These are phyloP conservation scores for Metalampra italica DNA, from an alignment of 2,888 invertebrate genomes.

Conservation along the genomic window DNA sequence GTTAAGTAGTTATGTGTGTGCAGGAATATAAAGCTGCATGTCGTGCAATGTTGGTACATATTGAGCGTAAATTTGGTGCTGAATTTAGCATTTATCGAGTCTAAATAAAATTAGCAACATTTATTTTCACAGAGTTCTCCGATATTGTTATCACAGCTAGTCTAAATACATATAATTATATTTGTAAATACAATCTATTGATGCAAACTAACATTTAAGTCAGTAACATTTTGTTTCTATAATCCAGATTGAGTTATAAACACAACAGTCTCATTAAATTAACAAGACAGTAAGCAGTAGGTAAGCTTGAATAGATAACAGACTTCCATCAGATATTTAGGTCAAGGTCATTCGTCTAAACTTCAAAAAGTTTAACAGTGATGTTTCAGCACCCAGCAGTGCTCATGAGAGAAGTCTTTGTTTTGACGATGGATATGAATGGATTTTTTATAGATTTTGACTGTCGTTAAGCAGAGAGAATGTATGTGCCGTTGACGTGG, in stretches of 20 bases:
- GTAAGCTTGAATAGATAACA: conserved; percentile 22
- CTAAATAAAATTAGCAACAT: neutral
- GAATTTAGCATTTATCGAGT: neutral
- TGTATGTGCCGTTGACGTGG: conserved; percentile 51
- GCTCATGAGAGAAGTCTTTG: conserved; percentile 10
- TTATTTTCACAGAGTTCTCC: neutral
- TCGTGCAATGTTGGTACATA: conserved; percentile 28
- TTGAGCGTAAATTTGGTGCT: conserved; percentile 1
- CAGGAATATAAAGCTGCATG: conserved; percentile 28
- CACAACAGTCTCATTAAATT: conserved; percentile 32
- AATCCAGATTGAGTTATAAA: conserved; percentile 21
- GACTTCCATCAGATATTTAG: conserved; percentile 49
- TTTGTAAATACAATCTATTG: conserved; percentile 4
- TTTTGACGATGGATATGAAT: conserved; percentile 21
- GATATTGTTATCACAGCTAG: conserved; percentile 23
- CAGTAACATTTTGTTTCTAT: conserved; percentile 13
- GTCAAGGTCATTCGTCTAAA: conserved; percentile 65
- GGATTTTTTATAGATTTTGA: conserved; percentile 20
- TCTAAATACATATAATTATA: conserved; percentile 12
- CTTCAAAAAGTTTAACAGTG: conserved; percentile 13
- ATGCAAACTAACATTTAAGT: conserved; percentile 10
- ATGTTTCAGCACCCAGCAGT: conserved; percentile 10
- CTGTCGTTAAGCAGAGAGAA: conserved; percentile 45
- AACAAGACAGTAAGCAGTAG: conserved; percentile 11
- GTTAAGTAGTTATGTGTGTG: conserved; percentile 30